Base-by-base conservation (phyloP, 2,888 invertebrate species). In the Rambutsinella grinnellia region DNA sequence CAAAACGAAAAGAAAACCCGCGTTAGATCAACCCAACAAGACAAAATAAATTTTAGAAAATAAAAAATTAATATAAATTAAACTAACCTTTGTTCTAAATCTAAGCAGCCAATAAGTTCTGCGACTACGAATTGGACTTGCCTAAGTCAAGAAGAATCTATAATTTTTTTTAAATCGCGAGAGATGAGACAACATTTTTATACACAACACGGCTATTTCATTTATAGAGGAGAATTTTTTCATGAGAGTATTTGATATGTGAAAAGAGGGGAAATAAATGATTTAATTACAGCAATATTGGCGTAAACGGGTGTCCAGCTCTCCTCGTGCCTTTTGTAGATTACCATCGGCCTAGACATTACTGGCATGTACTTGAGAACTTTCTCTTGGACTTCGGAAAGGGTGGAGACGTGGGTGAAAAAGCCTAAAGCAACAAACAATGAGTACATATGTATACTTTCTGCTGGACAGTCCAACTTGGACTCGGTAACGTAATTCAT, bases 261-360 rank as follows among this genome's bases (percentile, higher is more conserved):
- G n/a, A n/a, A n/a, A n/a, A n/a, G n/a, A n/a, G n/a, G n/a, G n/a
- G n/a, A n/a, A n/a, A n/a, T n/a, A n/a, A n/a, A n/a, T n/a, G n/a
- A n/a, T n/a, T n/a, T 62, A 87, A 90, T 87, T 88, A 95, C 96
- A 83, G 94, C 93, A 67, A 94, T 90, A 86, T 98, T 97, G 19
- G 96, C 95, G 86, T 98, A 98, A 17, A 97, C 95, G 10, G 97
- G 96, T 0, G 97, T 97, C 98, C 98, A 99, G 6, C 96, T 92
- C n/a, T 95, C 93, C 5, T 96, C 95, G 87, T 95, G 95, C 82
- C 92, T 85, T 63, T 82, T 77, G 67, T 79, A 67, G 44, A 69
- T 75, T 8, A 75, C 75, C 67, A 75, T 67, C 19, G 75, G 75
- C 3, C 17, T 97, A 24, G 98, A 97, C 91, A 99, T 93, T 46